Evolutionary conservation across 2,797 vertebrate genomes (phyloP), one percentile per base, ranked within the genome.

Genomic region (Takifugu rubripes): DNA sequence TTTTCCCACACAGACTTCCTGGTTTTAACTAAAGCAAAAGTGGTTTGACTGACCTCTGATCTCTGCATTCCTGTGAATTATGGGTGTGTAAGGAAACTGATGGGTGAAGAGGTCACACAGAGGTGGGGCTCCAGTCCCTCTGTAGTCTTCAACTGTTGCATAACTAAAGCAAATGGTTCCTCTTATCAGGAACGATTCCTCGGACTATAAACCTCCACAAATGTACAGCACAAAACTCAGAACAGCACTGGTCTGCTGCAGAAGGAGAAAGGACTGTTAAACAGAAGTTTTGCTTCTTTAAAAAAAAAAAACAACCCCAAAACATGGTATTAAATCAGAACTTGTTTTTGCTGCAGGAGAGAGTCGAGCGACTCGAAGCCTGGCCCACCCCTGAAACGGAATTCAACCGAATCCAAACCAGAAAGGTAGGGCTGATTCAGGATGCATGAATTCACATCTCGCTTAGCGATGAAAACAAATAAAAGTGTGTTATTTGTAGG

Each of bases 211-310:
- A 78, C 55, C 66, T 58, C 62, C 69, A 25, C 85, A 78, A 84
- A 84, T 72, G 59, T 66, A 65, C 45, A 73, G 59, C 70, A 54
- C 54, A 61, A 90, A 91, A 24, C 73, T 78, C 57, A 89, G 86
- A 78, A 92, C 87, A 87, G 78, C 84, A 82, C 75, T 91, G 91
- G 91, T 92, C 42, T 85, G 85, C 59, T 60, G 48, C 15, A 75
- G 40, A 31, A 61, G 53, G n/a, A 43, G 70, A 5, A 1, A 4
- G 43, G 17, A 14, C 10, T 6, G 8, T 33, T n/a, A 10, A 25
- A 21, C 33, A 24, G 8, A 42, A 26, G 11, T 2, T 14, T 46
- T 43, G 15, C 7, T 31, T 46, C 12, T 48, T 36, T 27, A 1
- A 21, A 21, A 21, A 21, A 21, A 21, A 21, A 21, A 17, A 17